These are phyloP conservation scores for Eupithecia subfuscata DNA, from an alignment of 2,888 invertebrate genomes.

Conservation along the genomic window DNA sequence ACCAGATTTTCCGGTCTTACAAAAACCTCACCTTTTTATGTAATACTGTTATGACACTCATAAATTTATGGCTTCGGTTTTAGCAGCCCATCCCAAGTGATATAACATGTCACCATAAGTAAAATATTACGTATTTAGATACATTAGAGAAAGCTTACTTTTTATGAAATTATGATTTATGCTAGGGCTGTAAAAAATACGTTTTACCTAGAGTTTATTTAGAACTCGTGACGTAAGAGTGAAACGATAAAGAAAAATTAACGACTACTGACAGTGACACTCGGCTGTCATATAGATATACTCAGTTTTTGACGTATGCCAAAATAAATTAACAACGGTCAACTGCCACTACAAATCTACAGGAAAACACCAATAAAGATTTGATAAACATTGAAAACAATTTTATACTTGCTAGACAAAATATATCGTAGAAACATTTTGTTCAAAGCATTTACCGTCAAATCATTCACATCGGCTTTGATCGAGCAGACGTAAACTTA, in stretches of 20 bases:
- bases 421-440: constrained; percentile 22
- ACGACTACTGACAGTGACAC: constrained; percentile 10
- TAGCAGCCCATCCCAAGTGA: constrained; percentile 36
- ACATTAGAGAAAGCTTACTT: constrained; percentile 40
- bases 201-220: constrained; percentile 18
- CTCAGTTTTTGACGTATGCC: constrained; percentile 9
- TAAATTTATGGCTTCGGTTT: constrained; percentile 23
- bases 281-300: neutral
- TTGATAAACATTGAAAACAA: neutral
- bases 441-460: constrained; percentile 21
- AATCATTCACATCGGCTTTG: constrained; percentile 34
- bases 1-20: constrained; percentile 10
- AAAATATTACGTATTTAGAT: constrained; percentile 39
- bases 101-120: constrained; percentile 40
- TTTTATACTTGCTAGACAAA: constrained; percentile 11
- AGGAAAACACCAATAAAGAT: constrained; percentile 7
- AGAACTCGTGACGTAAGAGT: constrained; percentile 15
- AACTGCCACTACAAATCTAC: neutral
- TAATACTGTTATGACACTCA: constrained; percentile 20
- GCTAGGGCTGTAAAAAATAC: constrained; percentile 22
- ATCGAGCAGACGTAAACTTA: constrained; percentile 29
- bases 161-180: constrained; percentile 38
- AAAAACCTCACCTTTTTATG: constrained; percentile 16
- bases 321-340: constrained; percentile 15
- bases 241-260: constrained; percentile 12